Evolutionary conservation across 2,888 invertebrate species (phyloP).

Genomic region (Ormyrus labotus): DNA sequence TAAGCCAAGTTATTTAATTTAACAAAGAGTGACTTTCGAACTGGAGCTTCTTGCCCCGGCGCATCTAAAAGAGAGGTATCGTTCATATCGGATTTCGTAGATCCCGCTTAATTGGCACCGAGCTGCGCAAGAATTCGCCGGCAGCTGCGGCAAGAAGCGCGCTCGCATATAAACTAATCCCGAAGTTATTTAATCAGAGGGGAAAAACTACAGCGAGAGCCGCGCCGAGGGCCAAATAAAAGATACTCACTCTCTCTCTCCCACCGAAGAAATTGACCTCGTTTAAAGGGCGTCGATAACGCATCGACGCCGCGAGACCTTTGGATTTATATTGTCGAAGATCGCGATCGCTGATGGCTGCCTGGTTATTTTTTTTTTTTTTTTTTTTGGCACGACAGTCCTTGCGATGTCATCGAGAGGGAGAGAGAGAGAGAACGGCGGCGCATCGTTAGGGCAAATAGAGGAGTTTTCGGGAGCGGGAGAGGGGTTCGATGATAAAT

Average conservation of each 20-base stretch:
- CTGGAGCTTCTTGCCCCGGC: background rate
- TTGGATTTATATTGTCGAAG: too few relatives aligned
- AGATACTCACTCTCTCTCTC: too few relatives aligned
- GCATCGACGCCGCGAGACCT: background rate
- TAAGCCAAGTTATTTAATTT: slow-evolving; percentile 31
- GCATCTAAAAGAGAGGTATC: slow-evolving; percentile 3
- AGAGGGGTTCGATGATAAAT: slow-evolving; percentile 64
- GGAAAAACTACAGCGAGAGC: background rate
- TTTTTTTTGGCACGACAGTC: background rate
- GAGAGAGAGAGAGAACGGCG: background rate
- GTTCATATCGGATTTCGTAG: slow-evolving; percentile 66
- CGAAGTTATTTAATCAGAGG: slow-evolving; percentile 73
- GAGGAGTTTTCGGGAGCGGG: background rate
- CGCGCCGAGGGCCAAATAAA: background rate
- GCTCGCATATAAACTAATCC: slow-evolving; percentile 66
- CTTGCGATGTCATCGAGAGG: background rate
- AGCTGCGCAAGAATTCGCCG: background rate
- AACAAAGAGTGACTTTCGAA: slow-evolving; percentile 9
- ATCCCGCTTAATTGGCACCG: slow-evolving; percentile 69
- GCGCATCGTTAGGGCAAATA: background rate
- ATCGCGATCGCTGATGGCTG: too few relatives aligned
- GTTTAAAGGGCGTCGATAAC: background rate
- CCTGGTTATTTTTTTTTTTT: too few relatives aligned
- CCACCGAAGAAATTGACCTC: background rate
- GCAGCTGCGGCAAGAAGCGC: slow-evolving; percentile 56